Evolutionary conservation across 2,888 invertebrate genomes (phyloP).

Genomic region (Gymnoscelis rufifasciata): DNA sequence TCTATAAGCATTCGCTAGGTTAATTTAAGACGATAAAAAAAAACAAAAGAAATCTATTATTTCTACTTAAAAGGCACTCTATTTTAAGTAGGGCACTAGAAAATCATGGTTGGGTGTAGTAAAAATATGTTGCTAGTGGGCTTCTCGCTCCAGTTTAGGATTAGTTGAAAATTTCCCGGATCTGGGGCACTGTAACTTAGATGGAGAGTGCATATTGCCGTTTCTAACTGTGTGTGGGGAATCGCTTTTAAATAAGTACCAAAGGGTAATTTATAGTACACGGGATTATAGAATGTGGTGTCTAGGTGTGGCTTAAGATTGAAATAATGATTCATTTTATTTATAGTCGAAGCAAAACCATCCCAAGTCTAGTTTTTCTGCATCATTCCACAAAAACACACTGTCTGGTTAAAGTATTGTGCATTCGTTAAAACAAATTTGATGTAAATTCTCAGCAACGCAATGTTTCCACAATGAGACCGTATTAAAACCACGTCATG

Average conservation of each 20-base stretch:
- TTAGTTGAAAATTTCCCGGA: conserved; percentile 19
- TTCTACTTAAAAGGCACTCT: not conserved
- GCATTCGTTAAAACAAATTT: no score
- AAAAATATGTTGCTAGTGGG: conserved; percentile 8
- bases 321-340: no score
- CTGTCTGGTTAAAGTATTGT: no score
- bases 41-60: no score
- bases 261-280: no score
- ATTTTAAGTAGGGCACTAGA: not conserved
- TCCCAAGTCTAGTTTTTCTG: no score
- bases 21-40: no score
- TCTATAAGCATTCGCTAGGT: no score
- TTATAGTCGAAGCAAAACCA: not conserved
- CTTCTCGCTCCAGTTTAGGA: conserved; percentile 11
- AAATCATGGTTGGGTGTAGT: conserved; percentile 5
- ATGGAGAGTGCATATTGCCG: conserved; percentile 17
- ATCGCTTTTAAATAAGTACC: conserved; percentile 4
- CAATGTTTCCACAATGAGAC: conserved; percentile 23
- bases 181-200: conserved; percentile 18
- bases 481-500: conserved; percentile 19
- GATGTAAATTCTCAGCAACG: conserved; percentile 4
- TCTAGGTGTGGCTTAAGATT: no score
- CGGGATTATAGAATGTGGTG: no score
- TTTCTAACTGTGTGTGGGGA: conserved; percentile 6
- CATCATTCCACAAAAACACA: no score